Base-by-base conservation (phyloP, 2,888 invertebrate species). In the Cataglyphis altisquamis region DNA sequence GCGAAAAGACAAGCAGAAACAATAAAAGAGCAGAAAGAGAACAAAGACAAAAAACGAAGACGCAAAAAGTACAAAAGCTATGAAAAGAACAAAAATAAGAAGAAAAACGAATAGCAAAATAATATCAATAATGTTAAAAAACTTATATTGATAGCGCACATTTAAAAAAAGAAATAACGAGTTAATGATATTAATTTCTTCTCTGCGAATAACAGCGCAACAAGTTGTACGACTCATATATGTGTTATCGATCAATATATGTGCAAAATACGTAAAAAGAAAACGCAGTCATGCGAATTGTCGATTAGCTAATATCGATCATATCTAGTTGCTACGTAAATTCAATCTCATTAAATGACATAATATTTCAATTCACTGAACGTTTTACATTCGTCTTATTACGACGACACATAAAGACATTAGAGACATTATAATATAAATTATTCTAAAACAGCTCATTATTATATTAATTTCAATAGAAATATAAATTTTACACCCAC, bases 261-360 rank as follows among this genome's bases (percentile, higher is more conserved):
- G 25, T 75, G 32, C 63, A 73, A 15, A 62, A 63, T 63, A 52
- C n/a, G 21, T 74, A 45, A 73, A 10, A 57, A 80, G 52, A 57
- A 81, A 77, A 78, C 55, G 74, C 64, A 55, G 45, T 63, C 86
- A 83, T 89, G 88, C 88, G 84, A 36, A 86, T 57, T 77, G 74
- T 64, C 73, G 45, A 85, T 77, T 60, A 78, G 82, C 66, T 70
- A 39, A 68, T 55, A 73, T 74, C 63, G 18, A 70, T 67, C 63
- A 36, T 70, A 66, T 80, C 41, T 45, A 67, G 10, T 63, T 72
- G 70, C 62, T 41, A 81, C 52, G 66, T 78, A 74, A 70, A 78
- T 10, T 68, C 70, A 78, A 8, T 77, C 15, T 12, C 36, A 48
- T 70, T 66, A 66, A 48, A 48, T 29, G 0, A 52, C n/a, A 48